Evolutionary conservation across 2,113 vertebrate genomes (phyloP).

Genomic region (Myrmecobius fasciatus): DNA sequence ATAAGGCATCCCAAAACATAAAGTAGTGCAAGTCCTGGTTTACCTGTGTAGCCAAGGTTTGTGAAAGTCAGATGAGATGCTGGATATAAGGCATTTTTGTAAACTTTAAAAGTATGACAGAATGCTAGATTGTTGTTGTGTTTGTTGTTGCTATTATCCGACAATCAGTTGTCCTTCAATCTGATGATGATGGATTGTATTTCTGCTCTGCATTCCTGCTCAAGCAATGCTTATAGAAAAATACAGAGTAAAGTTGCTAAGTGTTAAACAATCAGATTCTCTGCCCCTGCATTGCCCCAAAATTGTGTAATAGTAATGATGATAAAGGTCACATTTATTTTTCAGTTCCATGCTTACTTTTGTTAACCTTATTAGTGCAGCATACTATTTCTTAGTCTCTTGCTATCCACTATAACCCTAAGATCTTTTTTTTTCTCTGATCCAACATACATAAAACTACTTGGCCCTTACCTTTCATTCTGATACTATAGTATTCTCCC

Average conservation of each 20-base stretch:
- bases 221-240: not conserved
- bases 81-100: not conserved
- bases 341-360: conserved; percentile 24
- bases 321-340: not conserved
- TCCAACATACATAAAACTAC: not conserved
- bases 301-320: no score
- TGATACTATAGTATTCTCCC: not conserved
- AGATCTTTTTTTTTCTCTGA: not conserved
- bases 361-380: not conserved
- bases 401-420: not conserved
- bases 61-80: not conserved
- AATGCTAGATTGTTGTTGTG: not conserved
- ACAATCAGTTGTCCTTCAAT: not conserved
- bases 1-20: not conserved
- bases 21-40: not conserved
- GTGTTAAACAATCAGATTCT: not conserved
- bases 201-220: not conserved
- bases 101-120: not conserved
- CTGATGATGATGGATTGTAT: not conserved
- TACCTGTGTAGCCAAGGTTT: not conserved
- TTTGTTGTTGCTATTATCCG: no score
- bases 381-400: not conserved
- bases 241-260: not conserved
- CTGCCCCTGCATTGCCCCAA: rapidly evolving
- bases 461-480: not conserved